Evolutionary conservation across 2,113 vertebrate species (phyloP), one percentile per base, ranked within the genome.

Genomic region (Neotoma lepida): DNA sequence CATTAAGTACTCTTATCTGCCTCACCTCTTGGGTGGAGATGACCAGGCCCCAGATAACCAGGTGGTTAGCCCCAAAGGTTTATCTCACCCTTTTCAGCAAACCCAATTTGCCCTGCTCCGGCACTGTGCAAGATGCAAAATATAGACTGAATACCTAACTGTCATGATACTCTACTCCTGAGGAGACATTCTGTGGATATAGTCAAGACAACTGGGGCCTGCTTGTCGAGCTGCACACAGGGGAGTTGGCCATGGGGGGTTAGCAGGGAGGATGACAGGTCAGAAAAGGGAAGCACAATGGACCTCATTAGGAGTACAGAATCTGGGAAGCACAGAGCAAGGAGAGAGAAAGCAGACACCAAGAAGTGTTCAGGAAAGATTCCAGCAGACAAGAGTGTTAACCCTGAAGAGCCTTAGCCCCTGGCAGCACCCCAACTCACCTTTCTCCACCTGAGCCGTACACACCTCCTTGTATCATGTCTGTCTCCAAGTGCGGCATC

Each of bases 401-500:
- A 35, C 56, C 28, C 33, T 24, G 24, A 66, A 28, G 9, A 94
- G 58, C 74, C 96, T 87, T 66, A 12, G 9, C 15, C 63, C 44
- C 94, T 49, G 46, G 9, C 44, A 41, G 76, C 22, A 70, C 0
- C 22, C 22, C 89, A 51, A 49, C 98, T 98, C 94, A 98, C 98
- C 98, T 97, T 94, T 98, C 98, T 74, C 97, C 98, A 9, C 97
- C 97, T 22, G 98, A 96, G 78, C 98, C 22, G 12, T 98, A 98
- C 95, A 97, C 70, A 4, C 97, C 97, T 66, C 98, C 98, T 61
- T 94, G 98, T 94, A 98, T 95, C 30, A 96, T n/a, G 17, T 98
- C 98, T 6, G 96, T 30, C 2, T 98, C 98, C 97, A 97, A 88
- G 93, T 97, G 98, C 0, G 99, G 98, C 89, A 98, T 98, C 99